Base-by-base conservation (phyloP, 1,140 invertebrate species). In the Ostrea denselamellosa region DNA sequence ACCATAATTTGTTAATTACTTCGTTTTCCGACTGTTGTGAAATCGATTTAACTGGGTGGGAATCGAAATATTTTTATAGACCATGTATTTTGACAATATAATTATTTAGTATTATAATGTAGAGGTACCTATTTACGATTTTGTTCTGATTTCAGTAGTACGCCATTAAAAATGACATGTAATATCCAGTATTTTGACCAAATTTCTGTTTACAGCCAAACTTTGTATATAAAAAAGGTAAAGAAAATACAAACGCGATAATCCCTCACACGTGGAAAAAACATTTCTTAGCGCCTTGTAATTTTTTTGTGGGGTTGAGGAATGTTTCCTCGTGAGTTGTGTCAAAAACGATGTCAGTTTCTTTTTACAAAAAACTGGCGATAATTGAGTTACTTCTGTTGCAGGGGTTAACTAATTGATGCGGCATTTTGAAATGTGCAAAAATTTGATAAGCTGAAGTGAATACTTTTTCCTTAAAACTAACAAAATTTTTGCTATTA, bases 371-470 rank as follows among this genome's bases (percentile, higher is more conserved):
- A 77, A 77, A 77, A 25, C 22, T 34, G 68, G 68, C 68, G 68
- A 77, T 77, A 77, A 77, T 77, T 77, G 68, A 77, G 68, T 77
- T 77, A 77, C 68, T 77, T 77, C 68, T 77, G 68, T 77, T 77
- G 22, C 68, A 9, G 5, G 34, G 28, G 28, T 77, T 77, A 25
- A 77, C 68, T 77, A 77, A 77, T 77, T 77, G 28, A 77, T 77
- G 68, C 25, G 68, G 25, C 68, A 25, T 22, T 77, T 77, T 77
- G 12, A 77, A 77, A 77, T 25, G 68, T 77, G 68, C 68, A 77
- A 77, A 71, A 77, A 77, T 25, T 77, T 77, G 68, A 77, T 77
- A 77, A 77, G 68, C 25, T 14, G 28, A 25, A 10, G 34, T 77
- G 68, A 77, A 77, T 77, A 77, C 12, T 77, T 77, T 77, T 25